Base-by-base conservation (phyloP, 2,797 vertebrate genomes). In the Parauchenoglanis punctatus region DNA sequence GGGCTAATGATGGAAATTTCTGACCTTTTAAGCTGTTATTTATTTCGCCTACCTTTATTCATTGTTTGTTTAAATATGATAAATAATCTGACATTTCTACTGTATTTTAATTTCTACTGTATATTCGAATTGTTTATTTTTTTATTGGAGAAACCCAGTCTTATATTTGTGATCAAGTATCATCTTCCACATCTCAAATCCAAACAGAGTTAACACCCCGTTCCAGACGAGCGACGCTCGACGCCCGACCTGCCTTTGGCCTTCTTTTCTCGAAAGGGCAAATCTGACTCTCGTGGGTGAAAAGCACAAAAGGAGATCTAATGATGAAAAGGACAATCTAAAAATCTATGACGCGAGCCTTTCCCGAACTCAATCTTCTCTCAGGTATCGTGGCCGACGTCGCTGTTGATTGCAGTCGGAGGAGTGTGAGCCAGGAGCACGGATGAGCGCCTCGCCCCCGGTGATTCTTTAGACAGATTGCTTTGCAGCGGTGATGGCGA, bases 401-500 rank as follows among this genome's bases (percentile, higher is more conserved):
- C n/a, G 85, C 83, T 76, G 83, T 88, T 85, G 85, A 90, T 89
- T 89, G 89, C 86, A 73, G 82, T 91, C 92, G 83, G 89, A 92
- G 88, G 88, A 83, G 84, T 72, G 59, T 56, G 81, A 83, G 58
- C n/a, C 40, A 85, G 81, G 85, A 56, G 85, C 87, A 87, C 87
- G 83, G 73, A 88, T 88, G 63, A 85, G 70, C 85, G 85, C 92
- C 91, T 91, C 40, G 28, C 35, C 90, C 84, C 86, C 86, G 84
- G 89, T 83, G 86, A 93, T 93, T 92, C 91, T 93, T 88, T 89
- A 87, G 94, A 93, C 94, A 94, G 94, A 94, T 94, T 94, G 93
- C 89, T 92, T 91, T 91, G 93, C 90, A 89, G 91, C 81, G 54
- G 90, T 89, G 77, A 89, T 86, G 23, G 73, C 11, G 90, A 92